Conservation (phyloP, 2,113 vertebrate genomes). For the Eretmochelys imbricata region DNA sequence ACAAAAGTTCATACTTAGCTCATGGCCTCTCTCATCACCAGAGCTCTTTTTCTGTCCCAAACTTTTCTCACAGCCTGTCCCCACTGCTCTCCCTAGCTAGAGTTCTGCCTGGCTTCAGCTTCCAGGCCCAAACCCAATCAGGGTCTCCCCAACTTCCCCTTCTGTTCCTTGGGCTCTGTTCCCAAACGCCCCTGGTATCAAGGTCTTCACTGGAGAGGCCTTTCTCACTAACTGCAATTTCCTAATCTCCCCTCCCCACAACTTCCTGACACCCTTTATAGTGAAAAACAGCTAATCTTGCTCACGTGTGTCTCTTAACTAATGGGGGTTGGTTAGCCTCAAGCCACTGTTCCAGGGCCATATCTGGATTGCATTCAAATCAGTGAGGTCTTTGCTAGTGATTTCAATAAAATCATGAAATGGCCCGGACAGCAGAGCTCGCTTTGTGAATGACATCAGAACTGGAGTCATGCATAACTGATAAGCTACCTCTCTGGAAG, state of each 20-base stretch:
- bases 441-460: neutral
- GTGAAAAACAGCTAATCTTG: neutral
- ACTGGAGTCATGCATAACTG: neutral
- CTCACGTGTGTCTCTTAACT: neutral
- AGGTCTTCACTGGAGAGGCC: neutral
- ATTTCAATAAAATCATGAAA: neutral
- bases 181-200: neutral
- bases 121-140: neutral
- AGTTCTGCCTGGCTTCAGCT: neutral
- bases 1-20: neutral
- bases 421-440: neutral
- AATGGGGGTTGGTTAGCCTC: neutral
- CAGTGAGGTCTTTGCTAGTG: neutral
- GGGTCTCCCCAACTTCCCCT: neutral
- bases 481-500: neutral
- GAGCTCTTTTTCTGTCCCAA: neutral
- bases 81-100: neutral
- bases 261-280: neutral
- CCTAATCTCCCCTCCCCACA: neutral
- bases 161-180: no score
- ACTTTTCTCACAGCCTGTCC: neutral
- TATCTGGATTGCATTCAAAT: neutral
- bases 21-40: neutral
- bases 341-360: neutral
- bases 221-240: neutral